These are phyloP conservation scores for Acronicta leporina DNA, from an alignment of 2,888 invertebrate genomes.

Conservation along the genomic window DNA sequence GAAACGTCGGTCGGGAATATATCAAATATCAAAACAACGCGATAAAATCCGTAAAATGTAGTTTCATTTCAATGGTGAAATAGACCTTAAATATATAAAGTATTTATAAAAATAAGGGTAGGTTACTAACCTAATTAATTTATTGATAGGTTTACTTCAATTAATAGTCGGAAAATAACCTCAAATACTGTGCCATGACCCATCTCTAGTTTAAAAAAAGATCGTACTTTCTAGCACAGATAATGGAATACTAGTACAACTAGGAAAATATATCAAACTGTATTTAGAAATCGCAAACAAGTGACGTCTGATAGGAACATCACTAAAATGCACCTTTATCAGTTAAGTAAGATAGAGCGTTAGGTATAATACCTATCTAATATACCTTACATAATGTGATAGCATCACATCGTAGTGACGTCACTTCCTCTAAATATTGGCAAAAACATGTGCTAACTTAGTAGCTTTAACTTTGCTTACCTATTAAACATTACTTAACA, in stretches of 20 bases:
- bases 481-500: too few relatives aligned
- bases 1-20: too few relatives aligned
- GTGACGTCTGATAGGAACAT: constrained; percentile 23
- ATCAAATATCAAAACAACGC: too few relatives aligned
- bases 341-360: constrained; percentile 34
- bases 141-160: too few relatives aligned
- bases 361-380: constrained; percentile 3
- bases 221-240: neutral
- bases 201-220: neutral
- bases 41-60: too few relatives aligned
- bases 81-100: too few relatives aligned
- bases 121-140: too few relatives aligned
- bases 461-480: neutral
- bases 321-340: constrained; percentile 41
- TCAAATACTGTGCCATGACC: neutral
- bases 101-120: too few relatives aligned
- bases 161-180: too few relatives aligned
- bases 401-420: constrained; percentile 27
- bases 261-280: too few relatives aligned
- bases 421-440: constrained; percentile 29
- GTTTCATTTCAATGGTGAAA: too few relatives aligned
- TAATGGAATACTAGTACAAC: too few relatives aligned
- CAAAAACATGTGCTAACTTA: constrained; percentile 23
- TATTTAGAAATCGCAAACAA: constrained; percentile 18
- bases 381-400: constrained; percentile 36